Conservation (phyloP, 2,888 invertebrate species). For the Drosophila paucipuncta region DNA sequence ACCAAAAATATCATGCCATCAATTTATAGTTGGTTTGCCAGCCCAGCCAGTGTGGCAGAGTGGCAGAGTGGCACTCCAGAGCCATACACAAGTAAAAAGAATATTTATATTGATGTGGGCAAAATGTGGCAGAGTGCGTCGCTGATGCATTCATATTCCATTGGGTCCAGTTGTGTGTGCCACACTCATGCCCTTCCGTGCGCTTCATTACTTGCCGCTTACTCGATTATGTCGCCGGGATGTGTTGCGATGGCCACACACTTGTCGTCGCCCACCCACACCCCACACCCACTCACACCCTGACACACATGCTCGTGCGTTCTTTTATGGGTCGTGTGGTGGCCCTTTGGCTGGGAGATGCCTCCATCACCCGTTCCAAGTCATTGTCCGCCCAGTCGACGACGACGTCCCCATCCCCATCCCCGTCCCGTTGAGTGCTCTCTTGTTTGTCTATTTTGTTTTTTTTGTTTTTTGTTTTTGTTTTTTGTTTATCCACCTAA, state of each 20-base stretch:
- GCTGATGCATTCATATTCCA: slow-evolving; percentile 79
- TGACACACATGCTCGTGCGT: slow-evolving; percentile 21
- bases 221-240: slow-evolving; percentile 74
- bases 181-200: slow-evolving; percentile 30
- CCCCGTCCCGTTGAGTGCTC: slow-evolving; percentile 53
- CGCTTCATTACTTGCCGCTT: slow-evolving; percentile 69
- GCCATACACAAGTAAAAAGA: background rate
- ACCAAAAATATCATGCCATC: slow-evolving; percentile 62
- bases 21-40: slow-evolving; percentile 66
- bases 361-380: slow-evolving; percentile 21
- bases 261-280: slow-evolving; percentile 17
- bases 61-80: slow-evolving; percentile 9
- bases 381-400: slow-evolving; percentile 36
- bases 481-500: slow-evolving; percentile 58
- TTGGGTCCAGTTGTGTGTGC: slow-evolving; percentile 77
- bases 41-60: background rate
- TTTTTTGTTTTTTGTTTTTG: background rate
- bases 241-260: slow-evolving; percentile 25
- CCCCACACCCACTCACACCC: background rate
- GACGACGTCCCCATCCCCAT: slow-evolving; percentile 9
- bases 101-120: slow-evolving; percentile 53
- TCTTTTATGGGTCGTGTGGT: slow-evolving; percentile 70
- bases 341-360: slow-evolving; percentile 43
- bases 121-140: slow-evolving; percentile 34
- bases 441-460: slow-evolving; percentile 53